These are phyloP conservation scores for Rhynchopsitta pachyrhyncha DNA, from an alignment of 2,113 vertebrate genomes.

Conservation along the genomic window DNA sequence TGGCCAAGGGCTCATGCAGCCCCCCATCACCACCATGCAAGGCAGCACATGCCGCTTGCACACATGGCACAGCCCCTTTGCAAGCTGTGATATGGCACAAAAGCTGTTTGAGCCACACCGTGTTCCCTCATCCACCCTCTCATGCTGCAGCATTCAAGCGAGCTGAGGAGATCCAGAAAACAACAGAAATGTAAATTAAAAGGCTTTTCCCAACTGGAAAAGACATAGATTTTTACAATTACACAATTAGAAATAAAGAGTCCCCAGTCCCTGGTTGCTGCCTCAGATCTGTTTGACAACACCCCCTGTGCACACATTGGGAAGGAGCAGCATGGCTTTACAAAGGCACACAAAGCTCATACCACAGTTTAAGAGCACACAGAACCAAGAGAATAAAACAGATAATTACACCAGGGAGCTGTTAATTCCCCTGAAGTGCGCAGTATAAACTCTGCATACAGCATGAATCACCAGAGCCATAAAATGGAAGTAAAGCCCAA, in stretches of 20 bases:
- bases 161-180: not conserved
- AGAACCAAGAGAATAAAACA: not conserved
- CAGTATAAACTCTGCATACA: not conserved
- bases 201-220: not conserved
- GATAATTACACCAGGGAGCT: not conserved
- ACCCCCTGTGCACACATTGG: accelerated
- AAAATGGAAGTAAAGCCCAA: not conserved
- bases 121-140: accelerated
- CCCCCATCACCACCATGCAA: not conserved
- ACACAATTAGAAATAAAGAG: not conserved
- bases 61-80: accelerated
- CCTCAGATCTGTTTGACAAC: not conserved
- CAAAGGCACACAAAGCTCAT: not conserved
- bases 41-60: accelerated
- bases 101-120: not conserved
- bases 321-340: not conserved
- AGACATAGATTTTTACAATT: not conserved
- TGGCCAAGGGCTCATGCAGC: not conserved
- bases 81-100: accelerated
- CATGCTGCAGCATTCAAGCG: not conserved
- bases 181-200: not conserved
- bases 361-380: not conserved
- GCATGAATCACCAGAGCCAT: not conserved
- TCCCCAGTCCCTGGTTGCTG: not conserved
- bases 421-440: not conserved